phyloP scores from a whole-genome alignment of 2,888 invertebrate species.

The Agrochola circellaris region DNA sequence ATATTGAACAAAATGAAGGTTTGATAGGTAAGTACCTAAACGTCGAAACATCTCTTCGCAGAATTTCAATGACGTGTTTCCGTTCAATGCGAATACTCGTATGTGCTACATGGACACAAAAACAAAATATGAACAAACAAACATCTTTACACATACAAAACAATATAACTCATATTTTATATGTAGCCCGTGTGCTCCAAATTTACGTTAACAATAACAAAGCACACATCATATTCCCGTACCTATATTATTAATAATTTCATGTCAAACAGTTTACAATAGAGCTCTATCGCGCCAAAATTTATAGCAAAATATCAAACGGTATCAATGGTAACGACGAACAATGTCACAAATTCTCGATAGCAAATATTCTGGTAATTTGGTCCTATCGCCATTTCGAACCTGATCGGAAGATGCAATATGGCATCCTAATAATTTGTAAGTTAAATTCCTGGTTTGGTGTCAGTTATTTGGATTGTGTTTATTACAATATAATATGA shows the following conservation, averaged over 20 bases:
- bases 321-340: slow-evolving; percentile 35
- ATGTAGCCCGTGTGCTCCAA: slow-evolving; percentile 17
- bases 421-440: slow-evolving; percentile 55
- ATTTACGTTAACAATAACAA: slow-evolving; percentile 18
- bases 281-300: slow-evolving; percentile 17
- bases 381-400: slow-evolving; percentile 56
- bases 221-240: slow-evolving; percentile 12
- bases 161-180: slow-evolving; percentile 20
- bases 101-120: slow-evolving; percentile 19
- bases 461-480: slow-evolving; percentile 34
- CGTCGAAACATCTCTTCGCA: background rate
- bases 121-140: slow-evolving; percentile 15
- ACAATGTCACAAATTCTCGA: slow-evolving; percentile 53
- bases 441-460: slow-evolving; percentile 47
- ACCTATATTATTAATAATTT: slow-evolving; percentile 23
- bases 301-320: slow-evolving; percentile 38
- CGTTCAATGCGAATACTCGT: slow-evolving; percentile 32
- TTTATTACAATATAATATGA: background rate
- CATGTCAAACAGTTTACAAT: slow-evolving; percentile 36
- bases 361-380: slow-evolving; percentile 62
- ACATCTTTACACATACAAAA: slow-evolving; percentile 6
- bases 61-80: slow-evolving; percentile 15
- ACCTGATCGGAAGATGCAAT: slow-evolving; percentile 51
- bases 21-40: background rate
- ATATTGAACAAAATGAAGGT: background rate